These are phyloP conservation scores for Castor canadensis DNA, from an alignment of 2,113 vertebrate species.

Conservation along the genomic window DNA sequence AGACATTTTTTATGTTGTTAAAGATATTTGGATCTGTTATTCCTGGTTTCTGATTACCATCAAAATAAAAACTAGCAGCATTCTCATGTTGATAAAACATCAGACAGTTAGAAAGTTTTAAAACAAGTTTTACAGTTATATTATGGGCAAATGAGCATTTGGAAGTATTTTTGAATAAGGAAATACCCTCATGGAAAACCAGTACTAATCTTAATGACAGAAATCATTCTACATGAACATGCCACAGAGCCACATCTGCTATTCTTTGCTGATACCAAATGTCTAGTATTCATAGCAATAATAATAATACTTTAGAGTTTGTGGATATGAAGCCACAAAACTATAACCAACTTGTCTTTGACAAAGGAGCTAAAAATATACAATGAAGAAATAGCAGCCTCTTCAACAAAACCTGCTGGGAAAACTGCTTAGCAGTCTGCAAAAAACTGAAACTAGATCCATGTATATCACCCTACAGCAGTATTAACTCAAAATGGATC, in stretches of 20 bases:
- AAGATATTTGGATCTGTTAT: neutral
- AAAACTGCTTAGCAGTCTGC: no score
- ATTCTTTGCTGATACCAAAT: neutral
- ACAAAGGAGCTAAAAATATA: no score
- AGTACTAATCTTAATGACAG: neutral
- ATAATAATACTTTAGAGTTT: neutral
- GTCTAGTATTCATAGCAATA: neutral
- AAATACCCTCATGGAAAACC: neutral
- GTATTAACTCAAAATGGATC: no score
- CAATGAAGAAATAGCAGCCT: no score
- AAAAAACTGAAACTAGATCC: no score
- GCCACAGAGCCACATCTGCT: fast-evolving
- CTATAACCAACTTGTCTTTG: no score
- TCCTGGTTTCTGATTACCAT: neutral
- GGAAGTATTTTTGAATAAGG: neutral
- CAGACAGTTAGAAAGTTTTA: fast-evolving
- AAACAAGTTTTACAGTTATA: neutral
- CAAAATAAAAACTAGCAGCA: neutral
- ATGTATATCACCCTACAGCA: no score
- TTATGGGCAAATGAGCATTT: neutral
- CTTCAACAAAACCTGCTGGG: no score
- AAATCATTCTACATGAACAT: fast-evolving
- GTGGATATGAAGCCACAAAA: no score
- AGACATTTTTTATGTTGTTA: neutral
- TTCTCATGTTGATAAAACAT: neutral